Evolutionary conservation across 2,888 invertebrate species (phyloP).

Genomic region (Apamea sordens): DNA sequence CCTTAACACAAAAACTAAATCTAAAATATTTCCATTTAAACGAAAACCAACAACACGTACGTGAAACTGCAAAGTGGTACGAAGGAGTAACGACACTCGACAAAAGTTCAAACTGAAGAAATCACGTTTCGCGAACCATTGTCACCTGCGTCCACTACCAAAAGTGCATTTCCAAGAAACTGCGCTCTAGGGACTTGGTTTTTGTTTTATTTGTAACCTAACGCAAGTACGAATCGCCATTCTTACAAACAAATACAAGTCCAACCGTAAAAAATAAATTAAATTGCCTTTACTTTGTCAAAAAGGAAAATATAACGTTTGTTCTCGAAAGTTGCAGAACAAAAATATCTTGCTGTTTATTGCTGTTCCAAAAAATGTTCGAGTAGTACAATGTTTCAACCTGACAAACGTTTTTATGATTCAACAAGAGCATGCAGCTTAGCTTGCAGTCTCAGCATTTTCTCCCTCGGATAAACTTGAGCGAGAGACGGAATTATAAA

Average conservation of each 20-base stretch:
- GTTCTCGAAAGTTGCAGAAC: slow-evolving; percentile 29
- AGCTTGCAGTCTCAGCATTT: slow-evolving; percentile 59
- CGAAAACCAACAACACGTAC: slow-evolving; percentile 56
- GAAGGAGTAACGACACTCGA: slow-evolving; percentile 57
- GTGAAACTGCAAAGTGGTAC: slow-evolving; percentile 69
- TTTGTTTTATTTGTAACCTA: slow-evolving; percentile 54
- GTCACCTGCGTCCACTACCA: slow-evolving; percentile 76
- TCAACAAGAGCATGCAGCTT: slow-evolving; percentile 57
- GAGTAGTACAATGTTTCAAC: slow-evolving; percentile 54
- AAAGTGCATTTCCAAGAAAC: slow-evolving; percentile 72
- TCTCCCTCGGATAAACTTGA: slow-evolving; percentile 64
- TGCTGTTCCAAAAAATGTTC: slow-evolving; percentile 60
- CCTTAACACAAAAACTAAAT: slow-evolving; percentile 42
- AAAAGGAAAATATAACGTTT: slow-evolving; percentile 36
- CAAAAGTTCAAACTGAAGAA: slow-evolving; percentile 73
- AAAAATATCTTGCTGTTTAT: slow-evolving; percentile 56
- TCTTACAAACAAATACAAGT: slow-evolving; percentile 64
- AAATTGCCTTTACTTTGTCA: slow-evolving; percentile 57
- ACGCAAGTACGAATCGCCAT: slow-evolving; percentile 45
- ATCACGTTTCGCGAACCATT: slow-evolving; percentile 71
- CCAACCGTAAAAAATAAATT: slow-evolving; percentile 53
- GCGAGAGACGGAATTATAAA: slow-evolving; percentile 67
- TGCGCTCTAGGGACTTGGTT: slow-evolving; percentile 49
- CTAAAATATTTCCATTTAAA: slow-evolving; percentile 59
- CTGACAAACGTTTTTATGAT: slow-evolving; percentile 63